Percentiles rank a stretch among this genome's conserved stretches.
Evolutionary conservation across 2,888 invertebrate species (phyloP).

Genomic region (Tipula unca): DNA sequence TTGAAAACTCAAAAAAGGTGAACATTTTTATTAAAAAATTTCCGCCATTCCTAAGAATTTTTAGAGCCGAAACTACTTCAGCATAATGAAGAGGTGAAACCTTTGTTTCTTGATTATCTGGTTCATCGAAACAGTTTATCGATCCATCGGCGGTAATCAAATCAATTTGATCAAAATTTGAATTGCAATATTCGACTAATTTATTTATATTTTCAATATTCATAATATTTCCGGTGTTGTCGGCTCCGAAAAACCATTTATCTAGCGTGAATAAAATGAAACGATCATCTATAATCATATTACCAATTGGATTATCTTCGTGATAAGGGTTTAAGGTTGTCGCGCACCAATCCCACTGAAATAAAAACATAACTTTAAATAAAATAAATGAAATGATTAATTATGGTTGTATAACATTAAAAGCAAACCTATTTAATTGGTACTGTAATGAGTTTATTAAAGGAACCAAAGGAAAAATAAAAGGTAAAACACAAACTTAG

Average conservation of each 20-base stretch:
- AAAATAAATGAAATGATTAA: too few relatives aligned
- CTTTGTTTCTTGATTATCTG: slow-evolving; percentile 76
- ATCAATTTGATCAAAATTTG: slow-evolving; percentile 43
- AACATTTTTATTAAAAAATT: slow-evolving; percentile 81
- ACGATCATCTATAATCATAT: slow-evolving; percentile 73
- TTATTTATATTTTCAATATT: slow-evolving; percentile 56
- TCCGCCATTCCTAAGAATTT: slow-evolving; percentile 60
- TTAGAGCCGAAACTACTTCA: slow-evolving; percentile 70
- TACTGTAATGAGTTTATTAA: too few relatives aligned
- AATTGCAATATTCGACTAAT: slow-evolving; percentile 46
- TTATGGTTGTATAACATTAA: too few relatives aligned
- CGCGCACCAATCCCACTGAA: slow-evolving; percentile 77
- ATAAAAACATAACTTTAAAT: slow-evolving; percentile 22
- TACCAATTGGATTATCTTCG: slow-evolving; percentile 67
- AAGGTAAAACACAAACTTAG: too few relatives aligned
- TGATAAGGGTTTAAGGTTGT: slow-evolving; percentile 86
- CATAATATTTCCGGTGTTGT: slow-evolving; percentile 80
- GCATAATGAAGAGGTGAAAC: slow-evolving; percentile 75
- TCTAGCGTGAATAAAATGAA: slow-evolving; percentile 67
- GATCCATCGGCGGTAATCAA: slow-evolving; percentile 92
- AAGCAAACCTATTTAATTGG: too few relatives aligned
- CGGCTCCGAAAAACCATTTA: slow-evolving; percentile 80
- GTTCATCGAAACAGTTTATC: slow-evolving; percentile 75
- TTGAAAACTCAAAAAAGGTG: slow-evolving; percentile 78
- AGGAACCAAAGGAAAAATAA: too few relatives aligned